Evolutionary conservation across 1,140 invertebrate genomes (phyloP), one percentile per base, ranked within the genome.

Genomic region (Megalonaias nervosa): DNA sequence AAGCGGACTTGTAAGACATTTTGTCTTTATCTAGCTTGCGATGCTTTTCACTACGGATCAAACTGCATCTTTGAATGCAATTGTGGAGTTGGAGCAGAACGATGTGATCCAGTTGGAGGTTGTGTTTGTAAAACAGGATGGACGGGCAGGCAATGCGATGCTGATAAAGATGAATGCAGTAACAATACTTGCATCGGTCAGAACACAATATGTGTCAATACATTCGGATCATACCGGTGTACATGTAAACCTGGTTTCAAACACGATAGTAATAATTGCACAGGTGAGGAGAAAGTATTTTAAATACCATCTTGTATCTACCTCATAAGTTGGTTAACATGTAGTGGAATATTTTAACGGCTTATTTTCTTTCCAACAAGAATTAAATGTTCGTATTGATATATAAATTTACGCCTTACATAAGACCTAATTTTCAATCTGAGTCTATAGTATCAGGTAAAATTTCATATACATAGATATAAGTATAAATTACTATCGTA

Each of bases 121-220:
- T 86, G 85, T 79, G 78, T 84, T 11, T 86, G 85, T 79, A 74
- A 71, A 23, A 31, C 74, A n/a, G 85, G 85, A 2, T 86, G 83
- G 83, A 77, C 80, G 1, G 85, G 83, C 3, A n/a, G 21, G 0
- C 73, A 75, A n/a, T 88, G 86, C 81, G 74, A 82, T 55, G 58
- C 61, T 13, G 81, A 85, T 62, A 74, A 84, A 16, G 71, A 85
- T 64, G 85, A 84, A 65, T 88, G 86, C 17, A 38, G 26, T 5
- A 31, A 67, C n/a, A 55, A 67, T 1, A 65, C n/a, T 16, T 81
- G 76, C 21, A 57, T n/a, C 17, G 31, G 16, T n/a, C 60, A 14
- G 5, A 75, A 79, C 21, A 66, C 74, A 23, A 31, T 55, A 1
- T 84, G 83, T 67, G 38, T 67, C 1, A 84, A 84, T 56, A 79